Base-by-base conservation (phyloP, 2,888 invertebrate species). In the Heteromyza rotundicornis region DNA sequence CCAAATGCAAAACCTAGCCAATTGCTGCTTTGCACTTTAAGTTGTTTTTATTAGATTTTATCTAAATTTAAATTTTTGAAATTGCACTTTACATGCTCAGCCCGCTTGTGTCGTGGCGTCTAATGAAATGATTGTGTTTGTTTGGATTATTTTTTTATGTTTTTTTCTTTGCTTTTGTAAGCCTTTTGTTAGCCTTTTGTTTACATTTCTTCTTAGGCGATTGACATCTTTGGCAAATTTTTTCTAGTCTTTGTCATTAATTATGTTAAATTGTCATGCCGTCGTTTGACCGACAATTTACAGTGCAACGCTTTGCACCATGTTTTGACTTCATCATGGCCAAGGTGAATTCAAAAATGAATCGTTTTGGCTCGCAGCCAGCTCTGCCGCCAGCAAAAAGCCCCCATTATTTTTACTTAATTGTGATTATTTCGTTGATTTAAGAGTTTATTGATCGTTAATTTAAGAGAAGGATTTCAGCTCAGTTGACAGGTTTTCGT, bases 381-480 rank as follows among this genome's bases (percentile, higher is more conserved):
- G 16, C 40, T 40, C 8, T 40, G 5, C 32, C n/a, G n/a, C n/a
- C n/a, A n/a, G n/a, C n/a, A n/a, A n/a, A n/a, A n/a, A n/a, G n/a
- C n/a, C n/a, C n/a, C n/a, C n/a, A n/a, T n/a, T n/a, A 27, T 27
- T 40, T 40, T 3, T n/a, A 3, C n/a, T 40, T 27, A 27, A 27
- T 27, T 5, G 40, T n/a, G 14, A 40, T 40, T 40, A 40, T 40
- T 40, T 40, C 3, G 40, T 40, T 40, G 16, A 24, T 56, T 47
- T 23, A 47, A 8, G 27, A 24, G 24, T 24, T 56, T 56, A 56
- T 56, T 40, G 47, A 47, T 44, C 47, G 24, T 24, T 47, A 40
- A 55, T 55, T 55, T n/a, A 36, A 19, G 35, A 22, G 20, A 22
- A 12, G 19, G n/a, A n/a, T n/a, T n/a, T n/a, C n/a, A n/a, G n/a